A percentile compares a stretch with the other conserved stretches of the same genome.
phyloP scores from a whole-genome alignment of 2,797 vertebrate genomes.

The Mormyrops attenuatus region DNA sequence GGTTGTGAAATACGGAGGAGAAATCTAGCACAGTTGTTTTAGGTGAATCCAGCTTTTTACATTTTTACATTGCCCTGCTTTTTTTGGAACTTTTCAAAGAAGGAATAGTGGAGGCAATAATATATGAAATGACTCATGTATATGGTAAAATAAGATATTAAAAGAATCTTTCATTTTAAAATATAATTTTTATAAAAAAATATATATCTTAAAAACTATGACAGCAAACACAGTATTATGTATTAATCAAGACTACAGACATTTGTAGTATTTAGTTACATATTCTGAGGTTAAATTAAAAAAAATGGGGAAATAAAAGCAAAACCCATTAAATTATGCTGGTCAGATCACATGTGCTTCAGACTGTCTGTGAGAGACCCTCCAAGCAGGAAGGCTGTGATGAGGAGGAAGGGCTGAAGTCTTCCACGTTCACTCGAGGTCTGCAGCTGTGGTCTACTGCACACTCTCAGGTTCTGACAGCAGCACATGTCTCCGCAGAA shows the following conservation, averaged over 20 bases:
- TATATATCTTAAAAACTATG: not conserved
- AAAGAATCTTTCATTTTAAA: not conserved
- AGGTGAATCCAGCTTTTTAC: not conserved
- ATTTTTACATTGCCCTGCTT: not conserved
- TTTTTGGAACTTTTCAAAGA: not conserved
- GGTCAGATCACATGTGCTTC: not conserved
- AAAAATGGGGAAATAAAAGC: not conserved
- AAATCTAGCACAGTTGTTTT: not conserved
- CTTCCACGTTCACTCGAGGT: not conserved
- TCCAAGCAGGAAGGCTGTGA: not conserved
- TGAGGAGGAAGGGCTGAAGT: not conserved
- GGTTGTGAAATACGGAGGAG: not conserved
- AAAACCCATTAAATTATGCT: not conserved
- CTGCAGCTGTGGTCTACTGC: not conserved
- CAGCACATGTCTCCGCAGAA: not conserved
- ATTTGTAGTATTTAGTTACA: not conserved
- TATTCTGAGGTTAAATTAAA: not conserved
- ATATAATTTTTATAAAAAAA: not conserved
- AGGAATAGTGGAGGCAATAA: not conserved
- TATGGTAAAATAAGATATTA: not conserved
- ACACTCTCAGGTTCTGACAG: not conserved
- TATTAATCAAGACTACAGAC: not conserved
- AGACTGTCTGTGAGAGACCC: not conserved
- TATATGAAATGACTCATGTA: not conserved
- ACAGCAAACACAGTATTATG: not conserved